Percentiles rank a stretch among this genome's conserved stretches.
These are phyloP conservation scores for Avahi laniger DNA, from an alignment of 2,797 vertebrate genomes.

Conservation along the genomic window DNA sequence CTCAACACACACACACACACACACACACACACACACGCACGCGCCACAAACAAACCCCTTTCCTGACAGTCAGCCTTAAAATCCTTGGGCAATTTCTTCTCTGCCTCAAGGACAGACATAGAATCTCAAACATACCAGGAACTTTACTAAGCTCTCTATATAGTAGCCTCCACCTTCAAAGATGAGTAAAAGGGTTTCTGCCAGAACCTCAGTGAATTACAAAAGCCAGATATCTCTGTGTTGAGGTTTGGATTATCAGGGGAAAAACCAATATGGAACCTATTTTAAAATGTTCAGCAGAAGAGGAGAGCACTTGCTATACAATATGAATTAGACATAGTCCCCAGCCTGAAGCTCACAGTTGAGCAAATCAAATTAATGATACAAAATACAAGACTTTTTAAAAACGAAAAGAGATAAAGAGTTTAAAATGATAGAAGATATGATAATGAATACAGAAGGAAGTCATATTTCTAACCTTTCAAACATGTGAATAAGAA, in stretches of 20 bases:
- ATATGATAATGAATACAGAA: background rate
- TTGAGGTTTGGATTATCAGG: background rate
- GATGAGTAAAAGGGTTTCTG: background rate
- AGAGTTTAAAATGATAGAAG: background rate
- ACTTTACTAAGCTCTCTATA: background rate
- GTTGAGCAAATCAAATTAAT: background rate
- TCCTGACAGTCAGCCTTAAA: background rate
- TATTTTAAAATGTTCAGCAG: background rate
- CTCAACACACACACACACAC: background rate
- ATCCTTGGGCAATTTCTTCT: background rate
- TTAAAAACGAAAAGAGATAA: background rate
- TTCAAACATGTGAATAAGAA: background rate
- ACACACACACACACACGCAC: background rate
- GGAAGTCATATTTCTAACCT: background rate
- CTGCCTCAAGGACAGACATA: background rate
- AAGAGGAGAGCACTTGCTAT: background rate
- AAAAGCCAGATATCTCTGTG: background rate
- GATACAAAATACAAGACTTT: background rate
- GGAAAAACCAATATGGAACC: background rate
- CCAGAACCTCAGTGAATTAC: background rate
- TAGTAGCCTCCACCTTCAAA: background rate
- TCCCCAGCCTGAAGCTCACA: background rate
- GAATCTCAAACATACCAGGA: background rate
- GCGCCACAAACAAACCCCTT: background rate
- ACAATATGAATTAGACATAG: background rate